Conservation (phyloP, 2,888 invertebrate species). For the Tetragnatha montana region DNA sequence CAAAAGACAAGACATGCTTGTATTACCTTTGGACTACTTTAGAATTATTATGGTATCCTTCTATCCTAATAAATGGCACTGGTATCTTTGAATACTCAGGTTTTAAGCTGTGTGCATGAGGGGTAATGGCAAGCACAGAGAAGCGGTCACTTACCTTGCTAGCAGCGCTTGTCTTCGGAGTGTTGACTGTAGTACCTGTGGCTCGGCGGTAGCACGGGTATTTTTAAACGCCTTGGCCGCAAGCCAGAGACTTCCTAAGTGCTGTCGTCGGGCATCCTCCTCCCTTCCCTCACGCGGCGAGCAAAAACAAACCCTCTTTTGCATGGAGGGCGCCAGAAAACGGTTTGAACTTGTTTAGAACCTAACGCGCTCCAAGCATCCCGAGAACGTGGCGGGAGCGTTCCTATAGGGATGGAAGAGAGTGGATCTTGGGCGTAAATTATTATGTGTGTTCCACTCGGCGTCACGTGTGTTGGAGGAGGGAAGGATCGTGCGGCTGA, state of each 20-base stretch:
- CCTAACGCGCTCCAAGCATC: no score
- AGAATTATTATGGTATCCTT: neutral
- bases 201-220: neutral
- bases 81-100: neutral
- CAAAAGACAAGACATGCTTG: neutral
- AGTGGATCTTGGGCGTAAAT: no score
- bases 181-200: neutral
- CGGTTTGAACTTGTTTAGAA: no score
- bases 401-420: no score
- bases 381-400: no score
- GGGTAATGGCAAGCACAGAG: neutral
- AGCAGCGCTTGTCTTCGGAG: neutral
- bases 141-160: neutral
- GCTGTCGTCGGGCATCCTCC: neutral
- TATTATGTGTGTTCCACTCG: no score
- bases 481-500: no score
- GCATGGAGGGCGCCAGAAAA: no score
- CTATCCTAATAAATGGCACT: neutral
- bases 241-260: neutral
- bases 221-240: neutral
- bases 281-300: neutral
- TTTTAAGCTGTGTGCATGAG: neutral
- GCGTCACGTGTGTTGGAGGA: no score
- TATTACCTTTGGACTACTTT: no score
- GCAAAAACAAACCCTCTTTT: no score